Percentiles rank a stretch among this genome's conserved stretches.
Evolutionary conservation across 2,797 vertebrate species (phyloP).

Genomic region (Meriones psammophilus): DNA sequence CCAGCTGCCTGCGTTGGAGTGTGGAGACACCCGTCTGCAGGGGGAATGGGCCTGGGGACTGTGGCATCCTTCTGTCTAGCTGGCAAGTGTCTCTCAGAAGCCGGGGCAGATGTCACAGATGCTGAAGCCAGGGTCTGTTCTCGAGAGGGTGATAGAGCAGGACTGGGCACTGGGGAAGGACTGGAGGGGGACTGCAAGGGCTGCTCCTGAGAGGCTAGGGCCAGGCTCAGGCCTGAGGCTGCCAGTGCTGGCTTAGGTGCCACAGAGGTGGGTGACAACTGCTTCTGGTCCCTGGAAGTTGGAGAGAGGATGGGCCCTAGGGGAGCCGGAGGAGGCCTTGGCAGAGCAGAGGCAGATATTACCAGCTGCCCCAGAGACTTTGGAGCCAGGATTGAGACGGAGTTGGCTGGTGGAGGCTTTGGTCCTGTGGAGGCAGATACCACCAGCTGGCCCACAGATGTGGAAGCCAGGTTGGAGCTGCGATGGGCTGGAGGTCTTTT

Average conservation of each 20-base stretch:
- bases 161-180: conserved; percentile 57
- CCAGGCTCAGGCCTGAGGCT: conserved; percentile 46
- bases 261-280: conserved; percentile 66
- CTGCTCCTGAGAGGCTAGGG: conserved; percentile 65
- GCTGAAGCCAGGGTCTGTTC: conserved; percentile 47
- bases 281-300: conserved; percentile 77
- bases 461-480: conserved; percentile 57
- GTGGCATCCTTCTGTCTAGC: conserved; percentile 56
- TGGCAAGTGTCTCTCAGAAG: conserved; percentile 50
- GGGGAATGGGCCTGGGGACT: neutral
- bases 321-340: conserved; percentile 79
- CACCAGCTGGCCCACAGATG: conserved; percentile 68
- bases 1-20: conserved; percentile 53
- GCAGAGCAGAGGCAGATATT: conserved; percentile 76
- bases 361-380: conserved; percentile 67
- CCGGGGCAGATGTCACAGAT: neutral
- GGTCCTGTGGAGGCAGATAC: conserved; percentile 49
- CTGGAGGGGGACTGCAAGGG: conserved; percentile 60
- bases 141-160: conserved; percentile 60
- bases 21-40: conserved; percentile 49
- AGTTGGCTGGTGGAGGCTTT: conserved; percentile 44
- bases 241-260: conserved; percentile 69
- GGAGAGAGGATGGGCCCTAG: conserved; percentile 24
- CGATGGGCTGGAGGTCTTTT: conserved; percentile 64
- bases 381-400: conserved; percentile 56